A percentile compares a stretch with the other conserved stretches of the same genome.
Conservation (phyloP, 1,140 invertebrate genomes). For the Drosophila saltans region DNA sequence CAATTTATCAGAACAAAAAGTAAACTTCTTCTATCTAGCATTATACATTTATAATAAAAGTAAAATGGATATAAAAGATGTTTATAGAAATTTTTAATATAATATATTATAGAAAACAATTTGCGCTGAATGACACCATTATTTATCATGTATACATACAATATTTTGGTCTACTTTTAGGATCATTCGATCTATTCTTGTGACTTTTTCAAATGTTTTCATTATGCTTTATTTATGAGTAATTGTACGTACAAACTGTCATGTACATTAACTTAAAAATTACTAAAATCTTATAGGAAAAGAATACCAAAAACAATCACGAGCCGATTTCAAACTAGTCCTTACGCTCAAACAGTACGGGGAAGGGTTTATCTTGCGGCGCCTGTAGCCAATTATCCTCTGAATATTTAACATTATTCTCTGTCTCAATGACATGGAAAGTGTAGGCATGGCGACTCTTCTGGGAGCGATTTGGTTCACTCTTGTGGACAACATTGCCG, state of each 20-base stretch:
- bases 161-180: conserved; percentile 1
- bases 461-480: conserved; percentile 92
- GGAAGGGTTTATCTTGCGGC: conserved; percentile 85
- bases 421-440: conserved; percentile 95
- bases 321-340: conserved; percentile 22
- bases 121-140: not conserved
- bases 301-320: conserved; percentile 57
- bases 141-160: not conserved
- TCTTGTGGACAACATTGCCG: conserved; percentile 96
- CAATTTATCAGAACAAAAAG: no score
- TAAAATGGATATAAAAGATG: no score
- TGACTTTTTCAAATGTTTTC: not conserved
- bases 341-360: conserved; percentile 85
- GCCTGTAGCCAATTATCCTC: conserved; percentile 94
- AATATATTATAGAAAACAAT: no score
- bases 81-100: no score
- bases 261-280: conserved; percentile 50
- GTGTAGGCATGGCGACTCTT: conserved; percentile 97
- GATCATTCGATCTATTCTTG: not conserved
- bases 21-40: no score
- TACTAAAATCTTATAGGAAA: conserved; percentile 59
- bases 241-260: conserved; percentile 38
- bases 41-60: no score
- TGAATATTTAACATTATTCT: conserved; percentile 88
- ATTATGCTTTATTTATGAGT: conserved; percentile 35